Evolutionary conservation across 2,113 vertebrate genomes (phyloP), one percentile per base, ranked within the genome.

Genomic region (Porphyrio hochstetteri): DNA sequence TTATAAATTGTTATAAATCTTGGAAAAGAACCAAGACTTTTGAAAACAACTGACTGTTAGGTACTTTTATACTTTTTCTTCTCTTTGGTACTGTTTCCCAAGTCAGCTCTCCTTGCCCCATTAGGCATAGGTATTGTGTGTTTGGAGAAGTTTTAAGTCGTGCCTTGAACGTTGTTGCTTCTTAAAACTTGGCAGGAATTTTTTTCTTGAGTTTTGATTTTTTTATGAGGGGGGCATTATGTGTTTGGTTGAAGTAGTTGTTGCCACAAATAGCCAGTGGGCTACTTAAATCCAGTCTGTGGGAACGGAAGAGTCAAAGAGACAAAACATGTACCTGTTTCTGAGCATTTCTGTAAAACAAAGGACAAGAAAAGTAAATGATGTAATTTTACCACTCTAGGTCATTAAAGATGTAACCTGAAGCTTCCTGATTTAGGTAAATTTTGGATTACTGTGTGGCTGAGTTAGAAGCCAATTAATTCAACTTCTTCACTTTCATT

Each of bases 281-380:
- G 63, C 33, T 92, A 1, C 50, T 93, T 74, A 10, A 1, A 67
- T 38, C 35, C 78, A 27, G 10, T 11, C 16, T 24, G 76, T 77
- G 63, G 91, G 86, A 93, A 69, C 65, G 44, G n/a, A 71, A 52
- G 86, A 86, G 60, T 63, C 55, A 44, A 65, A 81, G 72, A 84
- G 48, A 23, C 48, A 89, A 78, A 63, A 28, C 56, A 29, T 19
- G 31, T 0, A 35, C 56, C 40, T 36, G 31, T 81, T 86, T 90
- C 38, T 83, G 80, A 57, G 76, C 55, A 44, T 93, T 95, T 88
- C 76, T 96, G 52, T 65, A 31, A 85, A 91, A 89, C 48, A 90
- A 87, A 82, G 74, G 57, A 71, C 90, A 76, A 82, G 48, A 69
- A 59, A 42, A 92, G 4, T 29, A 64, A 92, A 40, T 57, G 29